Evolutionary conservation across 2,113 vertebrate genomes (phyloP).

Genomic region (Dromaius novaehollandiae): DNA sequence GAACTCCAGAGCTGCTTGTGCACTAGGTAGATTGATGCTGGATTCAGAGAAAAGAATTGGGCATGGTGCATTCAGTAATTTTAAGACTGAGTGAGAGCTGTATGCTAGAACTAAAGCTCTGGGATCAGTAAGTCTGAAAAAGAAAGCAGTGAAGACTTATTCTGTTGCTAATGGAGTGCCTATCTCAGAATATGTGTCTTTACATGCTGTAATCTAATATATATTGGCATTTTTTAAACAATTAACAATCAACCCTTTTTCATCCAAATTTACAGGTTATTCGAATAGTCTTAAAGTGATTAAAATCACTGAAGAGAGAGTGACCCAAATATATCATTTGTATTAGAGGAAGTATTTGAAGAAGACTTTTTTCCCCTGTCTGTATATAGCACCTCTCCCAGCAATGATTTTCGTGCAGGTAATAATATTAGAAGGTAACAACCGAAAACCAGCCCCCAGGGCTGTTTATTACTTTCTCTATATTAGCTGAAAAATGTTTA

Average conservation of each 20-base stretch:
- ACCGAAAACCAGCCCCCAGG: not conserved
- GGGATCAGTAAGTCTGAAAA: not conserved
- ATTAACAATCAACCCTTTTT: not conserved
- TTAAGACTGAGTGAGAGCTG: not conserved
- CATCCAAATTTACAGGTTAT: too few species aligned
- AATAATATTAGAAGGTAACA: not conserved
- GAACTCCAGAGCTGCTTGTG: not conserved
- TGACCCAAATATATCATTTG: not conserved
- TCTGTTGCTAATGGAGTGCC: not conserved
- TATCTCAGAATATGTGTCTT: not conserved
- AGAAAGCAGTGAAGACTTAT: not conserved
- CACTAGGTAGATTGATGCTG: not conserved
- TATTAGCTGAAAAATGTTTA: not conserved
- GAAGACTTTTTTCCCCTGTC: not conserved
- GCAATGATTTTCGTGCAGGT: not conserved
- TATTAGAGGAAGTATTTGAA: not conserved
- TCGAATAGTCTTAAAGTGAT: not conserved
- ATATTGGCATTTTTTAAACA: not conserved
- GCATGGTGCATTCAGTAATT: not conserved
- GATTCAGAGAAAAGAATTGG: not conserved
- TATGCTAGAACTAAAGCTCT: not conserved
- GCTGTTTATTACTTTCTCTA: not conserved
- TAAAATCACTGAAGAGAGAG: not conserved
- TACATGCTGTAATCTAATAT: too few species aligned
- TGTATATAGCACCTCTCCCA: not conserved